phyloP scores from a whole-genome alignment of 2,113 vertebrate species.

The cat (Felis catus) region DNA sequence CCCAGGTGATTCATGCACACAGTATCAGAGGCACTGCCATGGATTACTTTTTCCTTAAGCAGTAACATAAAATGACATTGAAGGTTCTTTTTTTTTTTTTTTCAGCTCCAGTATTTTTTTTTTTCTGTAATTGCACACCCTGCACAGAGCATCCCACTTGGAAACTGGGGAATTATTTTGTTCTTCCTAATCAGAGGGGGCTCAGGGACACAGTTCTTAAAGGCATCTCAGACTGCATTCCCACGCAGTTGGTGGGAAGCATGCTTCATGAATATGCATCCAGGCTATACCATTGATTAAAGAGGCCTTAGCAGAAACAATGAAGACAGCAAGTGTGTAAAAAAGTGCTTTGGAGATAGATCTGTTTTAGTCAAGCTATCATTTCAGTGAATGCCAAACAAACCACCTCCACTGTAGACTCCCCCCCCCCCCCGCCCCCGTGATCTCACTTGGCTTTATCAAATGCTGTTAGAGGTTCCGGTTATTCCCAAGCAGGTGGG shows the following conservation, averaged over 20 bases:
- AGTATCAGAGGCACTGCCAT: not conserved
- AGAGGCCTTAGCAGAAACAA: not conserved
- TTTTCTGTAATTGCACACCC: not conserved
- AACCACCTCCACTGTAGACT: conserved; percentile 54
- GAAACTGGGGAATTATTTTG: not conserved
- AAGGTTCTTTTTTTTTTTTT: not conserved
- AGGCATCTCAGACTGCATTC: not conserved
- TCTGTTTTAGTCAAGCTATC: conserved; percentile 39
- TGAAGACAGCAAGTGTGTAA: not conserved
- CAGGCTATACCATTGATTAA: not conserved
- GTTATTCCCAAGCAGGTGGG: conserved; percentile 47
- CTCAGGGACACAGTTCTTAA: not conserved
- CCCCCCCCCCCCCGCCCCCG: not conserved
- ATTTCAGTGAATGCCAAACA: conserved; percentile 61
- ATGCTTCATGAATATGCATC: not conserved
- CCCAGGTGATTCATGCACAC: not conserved
- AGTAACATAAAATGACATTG: not conserved
- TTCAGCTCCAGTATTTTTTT: not conserved
- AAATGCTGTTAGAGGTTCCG: conserved; percentile 12
- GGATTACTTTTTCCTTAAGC: not conserved
- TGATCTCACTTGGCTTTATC: conserved; percentile 51
- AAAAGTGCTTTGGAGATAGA: not conserved
- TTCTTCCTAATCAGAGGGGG: not conserved
- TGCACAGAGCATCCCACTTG: not conserved
- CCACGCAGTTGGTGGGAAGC: not conserved